These are phyloP conservation scores for Nixonia krombeini DNA, from an alignment of 1,140 invertebrate species.

Conservation along the genomic window DNA sequence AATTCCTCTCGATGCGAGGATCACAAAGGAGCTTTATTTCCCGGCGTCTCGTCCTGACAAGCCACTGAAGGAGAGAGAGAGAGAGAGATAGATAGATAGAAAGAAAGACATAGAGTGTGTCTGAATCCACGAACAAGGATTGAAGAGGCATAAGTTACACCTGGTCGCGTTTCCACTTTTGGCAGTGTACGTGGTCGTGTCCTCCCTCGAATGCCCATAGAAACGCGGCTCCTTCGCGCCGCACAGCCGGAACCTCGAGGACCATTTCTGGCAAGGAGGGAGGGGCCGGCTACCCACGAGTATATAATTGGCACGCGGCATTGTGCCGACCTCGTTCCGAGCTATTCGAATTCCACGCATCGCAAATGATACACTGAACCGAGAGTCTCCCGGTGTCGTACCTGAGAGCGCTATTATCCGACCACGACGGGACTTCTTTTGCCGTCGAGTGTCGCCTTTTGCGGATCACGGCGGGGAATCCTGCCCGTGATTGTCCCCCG, in stretches of 20 bases:
- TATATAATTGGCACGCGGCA: conserved; percentile 59
- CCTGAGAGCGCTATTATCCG: conserved; percentile 31
- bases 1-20: conserved; percentile 4
- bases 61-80: background rate
- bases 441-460: conserved; percentile 7
- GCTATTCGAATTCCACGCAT: conserved; percentile 18
- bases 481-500: too few relatives aligned
- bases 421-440: conserved; percentile 27
- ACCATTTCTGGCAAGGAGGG: conserved; percentile 9
- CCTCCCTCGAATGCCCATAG: conserved; percentile 21
- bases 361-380: background rate
- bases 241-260: background rate
- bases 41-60: background rate
- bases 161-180: conserved; percentile 56
- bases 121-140: conserved; percentile 29
- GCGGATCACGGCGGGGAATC: too few relatives aligned
- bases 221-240: background rate
- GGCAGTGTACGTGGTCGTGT: conserved; percentile 4
- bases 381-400: conserved; percentile 4
- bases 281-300: conserved; percentile 40
- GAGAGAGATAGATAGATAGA: background rate
- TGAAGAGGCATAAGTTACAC: conserved; percentile 60
- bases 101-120: conserved; percentile 2
- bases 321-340: conserved; percentile 22
- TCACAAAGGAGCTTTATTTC: conserved; percentile 10